phyloP scores from a whole-genome alignment of 2,888 invertebrate genomes.

The Sinotaia quadrata region DNA sequence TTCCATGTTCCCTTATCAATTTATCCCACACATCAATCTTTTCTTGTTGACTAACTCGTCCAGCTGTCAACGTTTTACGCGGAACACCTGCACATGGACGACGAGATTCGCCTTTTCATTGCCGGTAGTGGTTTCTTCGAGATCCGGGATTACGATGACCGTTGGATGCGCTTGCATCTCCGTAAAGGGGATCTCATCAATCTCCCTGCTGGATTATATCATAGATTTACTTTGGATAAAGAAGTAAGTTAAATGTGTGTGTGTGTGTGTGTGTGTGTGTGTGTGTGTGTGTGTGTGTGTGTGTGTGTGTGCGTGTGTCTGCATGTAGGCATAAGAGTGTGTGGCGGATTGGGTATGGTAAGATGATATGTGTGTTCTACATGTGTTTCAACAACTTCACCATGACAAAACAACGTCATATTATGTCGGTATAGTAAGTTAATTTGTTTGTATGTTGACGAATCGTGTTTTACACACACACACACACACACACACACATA shows the following conservation, averaged over 20 bases:
- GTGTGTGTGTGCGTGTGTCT: slow-evolving; percentile 1
- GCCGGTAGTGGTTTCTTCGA: slow-evolving; percentile 96
- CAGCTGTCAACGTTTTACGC: slow-evolving; percentile 85
- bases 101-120: slow-evolving; percentile 90
- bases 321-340: background rate
- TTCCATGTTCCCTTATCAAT: too few relatives aligned
- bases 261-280: background rate
- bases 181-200: slow-evolving; percentile 88
- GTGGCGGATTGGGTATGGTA: background rate
- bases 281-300: slow-evolving; percentile 15
- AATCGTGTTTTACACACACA: background rate
- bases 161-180: slow-evolving; percentile 92
- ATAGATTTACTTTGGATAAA: slow-evolving; percentile 89
- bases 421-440: background rate
- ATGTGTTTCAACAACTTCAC: background rate
- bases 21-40: background rate
- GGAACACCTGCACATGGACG: slow-evolving; percentile 95
- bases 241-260: slow-evolving; percentile 3
- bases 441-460: background rate
- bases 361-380: background rate
- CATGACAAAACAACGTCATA: background rate
- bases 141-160: slow-evolving; percentile 85
- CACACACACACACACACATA: slow-evolving; percentile 4
- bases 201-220: slow-evolving; percentile 95
- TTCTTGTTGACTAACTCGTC: slow-evolving; percentile 20